Percentiles rank a stretch among this genome's conserved stretches.
Evolutionary conservation across 2,888 invertebrate genomes (phyloP).

Genomic region (Mystacides longicornis): DNA sequence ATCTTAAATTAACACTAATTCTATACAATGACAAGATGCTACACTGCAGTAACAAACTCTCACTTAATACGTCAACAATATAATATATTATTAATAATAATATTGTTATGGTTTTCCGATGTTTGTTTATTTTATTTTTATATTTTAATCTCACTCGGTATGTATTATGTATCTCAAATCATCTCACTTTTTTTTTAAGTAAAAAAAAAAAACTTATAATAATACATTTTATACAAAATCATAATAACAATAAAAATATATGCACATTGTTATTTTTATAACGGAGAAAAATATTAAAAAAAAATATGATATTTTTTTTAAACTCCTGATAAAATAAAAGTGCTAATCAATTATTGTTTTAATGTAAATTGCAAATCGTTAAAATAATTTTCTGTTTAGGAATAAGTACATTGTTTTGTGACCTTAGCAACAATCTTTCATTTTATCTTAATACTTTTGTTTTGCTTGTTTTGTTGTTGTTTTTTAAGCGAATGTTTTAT

Average conservation of each 20-base stretch:
- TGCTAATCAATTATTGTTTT: background rate
- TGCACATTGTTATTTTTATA: background rate
- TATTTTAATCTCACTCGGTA: background rate
- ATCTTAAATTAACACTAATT: too few species aligned
- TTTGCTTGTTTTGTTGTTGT: background rate
- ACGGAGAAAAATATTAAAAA: background rate
- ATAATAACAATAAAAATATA: background rate
- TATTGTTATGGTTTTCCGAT: too few species aligned
- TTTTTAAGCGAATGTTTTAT: conserved; percentile 52
- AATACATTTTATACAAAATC: too few species aligned
- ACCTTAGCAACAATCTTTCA: too few species aligned
- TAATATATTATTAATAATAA: too few species aligned
- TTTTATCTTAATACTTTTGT: background rate
- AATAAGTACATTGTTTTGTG: too few species aligned
- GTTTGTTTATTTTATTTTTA: background rate
- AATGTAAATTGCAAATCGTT: background rate
- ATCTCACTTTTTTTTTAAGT: too few species aligned
- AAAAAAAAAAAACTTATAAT: too few species aligned
- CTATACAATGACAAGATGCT: too few species aligned
- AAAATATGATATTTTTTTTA: background rate
- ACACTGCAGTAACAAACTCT: too few species aligned
- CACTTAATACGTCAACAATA: too few species aligned
- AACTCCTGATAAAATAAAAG: background rate
- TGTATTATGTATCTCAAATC: background rate
- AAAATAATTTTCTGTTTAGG: background rate